These are phyloP conservation scores for Sylvia borin DNA, from an alignment of 2,797 vertebrate species.

Conservation along the genomic window DNA sequence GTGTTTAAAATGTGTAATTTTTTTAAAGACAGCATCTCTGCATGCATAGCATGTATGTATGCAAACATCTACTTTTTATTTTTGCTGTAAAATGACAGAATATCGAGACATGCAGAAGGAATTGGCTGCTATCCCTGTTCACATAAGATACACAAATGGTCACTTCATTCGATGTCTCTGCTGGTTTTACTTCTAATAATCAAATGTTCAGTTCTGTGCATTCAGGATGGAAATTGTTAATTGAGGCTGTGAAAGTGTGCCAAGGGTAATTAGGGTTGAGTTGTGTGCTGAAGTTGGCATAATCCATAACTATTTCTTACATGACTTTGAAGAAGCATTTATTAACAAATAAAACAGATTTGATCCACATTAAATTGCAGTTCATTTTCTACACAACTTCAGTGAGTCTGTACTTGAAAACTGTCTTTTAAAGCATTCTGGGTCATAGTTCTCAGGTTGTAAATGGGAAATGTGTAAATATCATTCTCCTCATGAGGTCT, in stretches of 20 bases:
- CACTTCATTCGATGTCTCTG: neutral
- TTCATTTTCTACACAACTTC: neutral
- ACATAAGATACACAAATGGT: neutral
- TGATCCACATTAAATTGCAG: neutral
- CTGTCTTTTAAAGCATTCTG: neutral
- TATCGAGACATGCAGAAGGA: neutral
- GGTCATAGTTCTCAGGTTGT: neutral
- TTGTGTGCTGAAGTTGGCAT: neutral
- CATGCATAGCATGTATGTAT: accelerated
- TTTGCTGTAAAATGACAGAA: neutral
- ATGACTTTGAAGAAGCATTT: neutral
- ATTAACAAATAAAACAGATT: neutral
- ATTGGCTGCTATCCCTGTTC: neutral
- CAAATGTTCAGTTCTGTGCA: neutral
- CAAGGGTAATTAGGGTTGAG: neutral
- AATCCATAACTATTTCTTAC: neutral
- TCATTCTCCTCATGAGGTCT: neutral
- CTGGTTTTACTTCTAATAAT: neutral
- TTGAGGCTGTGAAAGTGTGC: neutral
- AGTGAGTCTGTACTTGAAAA: neutral
- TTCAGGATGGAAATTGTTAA: neutral
- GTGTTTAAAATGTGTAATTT: neutral
- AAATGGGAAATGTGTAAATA: neutral
- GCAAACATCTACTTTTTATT: neutral
- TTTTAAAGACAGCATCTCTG: accelerated